phyloP scores from a whole-genome alignment of 2,797 vertebrate genomes.

The Adelosebastes latens region DNA sequence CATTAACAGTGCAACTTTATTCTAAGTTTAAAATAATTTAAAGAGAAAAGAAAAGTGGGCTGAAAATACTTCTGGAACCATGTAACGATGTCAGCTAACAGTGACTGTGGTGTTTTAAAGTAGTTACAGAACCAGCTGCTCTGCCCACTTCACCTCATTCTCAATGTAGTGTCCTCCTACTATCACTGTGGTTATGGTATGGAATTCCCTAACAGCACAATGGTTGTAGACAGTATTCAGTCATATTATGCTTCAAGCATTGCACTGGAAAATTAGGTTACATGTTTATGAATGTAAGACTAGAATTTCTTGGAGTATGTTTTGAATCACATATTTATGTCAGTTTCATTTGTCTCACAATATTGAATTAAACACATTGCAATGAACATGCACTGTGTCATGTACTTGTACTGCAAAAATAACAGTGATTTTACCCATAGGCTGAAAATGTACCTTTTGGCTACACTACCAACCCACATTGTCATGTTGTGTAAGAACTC shows the following conservation, averaged over 20 bases:
- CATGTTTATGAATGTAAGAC: not conserved
- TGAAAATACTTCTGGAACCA: not conserved
- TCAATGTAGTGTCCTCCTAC: not conserved
- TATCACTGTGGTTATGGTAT: not conserved
- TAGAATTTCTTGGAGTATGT: not conserved
- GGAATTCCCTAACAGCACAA: not conserved
- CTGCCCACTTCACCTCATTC: not conserved
- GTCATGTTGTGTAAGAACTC: not conserved
- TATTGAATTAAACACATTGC: not conserved
- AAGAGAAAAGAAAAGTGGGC: too few relatives aligned
- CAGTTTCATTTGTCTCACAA: not conserved
- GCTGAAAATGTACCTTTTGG: conserved; percentile 1
- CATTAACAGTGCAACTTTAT: too few relatives aligned
- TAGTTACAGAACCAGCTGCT: not conserved
- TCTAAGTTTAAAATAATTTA: too few relatives aligned
- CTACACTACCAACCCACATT: not conserved
- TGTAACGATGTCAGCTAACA: not conserved
- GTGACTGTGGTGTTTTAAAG: not conserved
- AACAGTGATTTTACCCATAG: conserved; percentile 12
- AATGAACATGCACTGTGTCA: not conserved
- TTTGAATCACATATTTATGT: not conserved
- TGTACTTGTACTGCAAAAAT: not conserved
- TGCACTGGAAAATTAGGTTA: not conserved
- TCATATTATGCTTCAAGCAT: not conserved
- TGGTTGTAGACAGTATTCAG: not conserved